Conservation (phyloP, 2,113 vertebrate species). For the Emydocephalus ijimae region DNA sequence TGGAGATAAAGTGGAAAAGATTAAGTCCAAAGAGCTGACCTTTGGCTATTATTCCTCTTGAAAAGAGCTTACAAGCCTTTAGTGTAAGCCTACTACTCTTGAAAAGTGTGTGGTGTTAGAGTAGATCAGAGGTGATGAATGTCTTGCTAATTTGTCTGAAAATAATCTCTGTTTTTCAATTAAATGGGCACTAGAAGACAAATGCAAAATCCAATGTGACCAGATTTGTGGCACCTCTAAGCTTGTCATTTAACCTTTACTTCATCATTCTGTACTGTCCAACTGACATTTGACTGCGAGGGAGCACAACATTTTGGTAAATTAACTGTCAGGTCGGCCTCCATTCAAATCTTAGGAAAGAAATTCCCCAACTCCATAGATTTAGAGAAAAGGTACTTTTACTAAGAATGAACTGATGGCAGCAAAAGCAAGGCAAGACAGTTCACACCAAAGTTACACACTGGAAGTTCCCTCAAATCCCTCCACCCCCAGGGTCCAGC, state of each 20-base stretch:
- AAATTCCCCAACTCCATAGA: too few relatives aligned
- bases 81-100: background rate
- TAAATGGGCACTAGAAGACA: background rate
- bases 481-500: too few relatives aligned
- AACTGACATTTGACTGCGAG: background rate
- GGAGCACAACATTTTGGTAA: background rate
- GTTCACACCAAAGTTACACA: too few relatives aligned
- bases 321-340: too few relatives aligned
- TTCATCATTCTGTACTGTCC: background rate
- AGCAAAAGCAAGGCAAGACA: too few relatives aligned
- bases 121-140: background rate
- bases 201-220: background rate
- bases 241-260: background rate
- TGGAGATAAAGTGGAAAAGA: slow-evolving; percentile 59
- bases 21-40: slow-evolving; percentile 50
- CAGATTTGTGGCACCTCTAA: background rate
- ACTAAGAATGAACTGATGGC: too few relatives aligned
- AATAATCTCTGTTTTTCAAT: background rate
- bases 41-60: slow-evolving; percentile 43
- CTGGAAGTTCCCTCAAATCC: too few relatives aligned
- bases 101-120: background rate
- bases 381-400: too few relatives aligned
- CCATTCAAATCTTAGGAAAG: too few relatives aligned
- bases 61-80: slow-evolving; percentile 26
- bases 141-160: background rate